Evolutionary conservation across 1,140 invertebrate species (phyloP), one percentile per base, ranked within the genome.

Genomic region (Stenopsyche tienmushanensis): DNA sequence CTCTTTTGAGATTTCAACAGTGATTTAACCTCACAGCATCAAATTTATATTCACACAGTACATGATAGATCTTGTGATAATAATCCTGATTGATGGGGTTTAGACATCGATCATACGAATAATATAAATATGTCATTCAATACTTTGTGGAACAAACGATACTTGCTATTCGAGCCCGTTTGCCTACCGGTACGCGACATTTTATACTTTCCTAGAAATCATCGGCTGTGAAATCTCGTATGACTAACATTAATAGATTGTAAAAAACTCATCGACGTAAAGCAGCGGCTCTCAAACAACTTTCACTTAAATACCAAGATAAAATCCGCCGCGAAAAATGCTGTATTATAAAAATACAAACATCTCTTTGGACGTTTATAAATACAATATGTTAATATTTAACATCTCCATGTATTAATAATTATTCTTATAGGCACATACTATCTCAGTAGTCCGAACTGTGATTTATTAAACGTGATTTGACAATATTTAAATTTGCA

Each of bases 221-320:
- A 57, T 21, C 34, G 54, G 39, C 54, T 57, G 54, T 57, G 54
- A 57, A 57, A 57, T 57, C 39, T 57, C 54, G 34, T 29, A 57
- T 57, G 54, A 57, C 54, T 39, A 57, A 15, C 34, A 57, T 21
- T 18, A 9, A 15, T 45, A 45, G 13, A 34, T 34, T 7, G 29
- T 7, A 34, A 34, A 34, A 34, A 34, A 34, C 5, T 34, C 13
- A 34, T 34, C 13, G 29, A 34, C 13, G 13, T 34, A 34, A 34
- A 7, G 5, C 29, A 34, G 29, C 29, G 29, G 13, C 13, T 13
- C 5, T 34, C 29, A 34, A 34, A 7, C 29, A n/a, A n/a, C n/a
- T n/a, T n/a, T n/a, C n/a, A n/a, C n/a, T n/a, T n/a, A n/a, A n/a
- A n/a, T n/a, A n/a, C n/a, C n/a, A n/a, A n/a, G n/a, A n/a, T n/a